phyloP scores from a whole-genome alignment of 2,888 invertebrate species.

The Glomeris marginata region DNA sequence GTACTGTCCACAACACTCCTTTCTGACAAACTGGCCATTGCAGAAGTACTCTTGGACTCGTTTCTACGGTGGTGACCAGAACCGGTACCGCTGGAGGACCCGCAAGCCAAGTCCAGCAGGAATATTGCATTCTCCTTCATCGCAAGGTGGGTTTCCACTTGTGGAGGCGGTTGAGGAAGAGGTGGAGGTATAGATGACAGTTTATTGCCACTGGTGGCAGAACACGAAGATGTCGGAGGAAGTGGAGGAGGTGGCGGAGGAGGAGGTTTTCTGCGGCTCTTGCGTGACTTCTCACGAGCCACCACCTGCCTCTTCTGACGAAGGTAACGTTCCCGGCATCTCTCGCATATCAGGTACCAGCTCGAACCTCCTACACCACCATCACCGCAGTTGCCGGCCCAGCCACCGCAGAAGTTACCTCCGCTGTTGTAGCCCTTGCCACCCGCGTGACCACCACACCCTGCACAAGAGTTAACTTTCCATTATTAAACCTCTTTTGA shows the following conservation, averaged over 20 bases:
- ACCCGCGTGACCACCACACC: slow-evolving; percentile 70
- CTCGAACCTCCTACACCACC: slow-evolving; percentile 62
- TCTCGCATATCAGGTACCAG: slow-evolving; percentile 87
- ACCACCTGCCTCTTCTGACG: slow-evolving; percentile 26
- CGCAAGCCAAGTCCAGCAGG: slow-evolving; percentile 63
- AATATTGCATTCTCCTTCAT: slow-evolving; percentile 93
- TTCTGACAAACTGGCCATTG: slow-evolving; percentile 41
- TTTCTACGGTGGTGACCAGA: slow-evolving; percentile 27
- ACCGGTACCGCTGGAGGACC: slow-evolving; percentile 16
- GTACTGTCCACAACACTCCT: slow-evolving; percentile 22
- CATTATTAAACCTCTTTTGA: too few species aligned
- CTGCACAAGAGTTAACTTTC: too few species aligned
- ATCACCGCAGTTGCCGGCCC: slow-evolving; percentile 78
- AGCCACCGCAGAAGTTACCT: slow-evolving; percentile 72
- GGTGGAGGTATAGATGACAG: slow-evolving; percentile 17
- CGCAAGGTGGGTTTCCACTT: slow-evolving; percentile 44
- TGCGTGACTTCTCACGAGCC: slow-evolving; percentile 28
- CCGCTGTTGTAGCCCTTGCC: slow-evolving; percentile 85
- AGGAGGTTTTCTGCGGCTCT: slow-evolving; percentile 22
- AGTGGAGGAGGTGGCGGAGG: slow-evolving; percentile 20
- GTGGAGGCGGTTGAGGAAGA: slow-evolving; percentile 15
- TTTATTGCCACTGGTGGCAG: slow-evolving; percentile 12
- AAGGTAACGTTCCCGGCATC: slow-evolving; percentile 65
- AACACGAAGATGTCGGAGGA: slow-evolving; percentile 23
- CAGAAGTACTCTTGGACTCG: slow-evolving; percentile 38